Evolutionary conservation across 1,140 invertebrate species (phyloP), one percentile per base, ranked within the genome.

Genomic region (Ceratosolen solmsi): DNA sequence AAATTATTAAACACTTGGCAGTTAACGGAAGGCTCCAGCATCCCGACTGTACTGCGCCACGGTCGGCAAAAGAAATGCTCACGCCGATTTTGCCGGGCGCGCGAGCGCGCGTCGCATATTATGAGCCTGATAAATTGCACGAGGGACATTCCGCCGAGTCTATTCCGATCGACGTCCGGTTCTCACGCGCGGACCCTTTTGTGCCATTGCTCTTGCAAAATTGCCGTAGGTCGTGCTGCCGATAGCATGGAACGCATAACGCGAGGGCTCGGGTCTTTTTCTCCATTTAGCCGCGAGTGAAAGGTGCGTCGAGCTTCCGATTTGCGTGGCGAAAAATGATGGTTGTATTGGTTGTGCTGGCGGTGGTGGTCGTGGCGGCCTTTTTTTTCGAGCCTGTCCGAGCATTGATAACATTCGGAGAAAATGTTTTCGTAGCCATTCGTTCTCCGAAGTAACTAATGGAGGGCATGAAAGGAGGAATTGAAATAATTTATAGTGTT

Each of bases 111-210:
- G 46, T 68, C 70, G 71, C 70, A 80, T 74, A 74, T 80, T 80
- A 74, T 51, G 56, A 36, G 71, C 38, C 17, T 27, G 70, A 80
- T 75, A 74, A 75, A 74, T 80, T 56, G 51, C 33, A 22, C 58
- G 41, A 68, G 30, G 71, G 56, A 51, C 54, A 60, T 79, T 79
- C 68, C 25, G 73, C 5, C 27, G 36, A 20, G 15, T 70, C 56
- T 71, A 41, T 70, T 7, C 2, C 63, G 46, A n/a, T 33, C 27
- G 25, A 58, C 77, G 51, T 60, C 70, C 70, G 56, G 56, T 80
- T 80, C 70, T 80, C 71, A 73, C 70, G 49, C 9, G n/a, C n/a
- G 13, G 27, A 13, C 46, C 17, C 11, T 56, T 65, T 68, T 8
- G 33, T 36, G 22, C 20, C n/a, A 36, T 15, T 46, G 7, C 22